phyloP scores from a whole-genome alignment of 2,797 vertebrate genomes.

The Muraenolepis orangiensis region DNA sequence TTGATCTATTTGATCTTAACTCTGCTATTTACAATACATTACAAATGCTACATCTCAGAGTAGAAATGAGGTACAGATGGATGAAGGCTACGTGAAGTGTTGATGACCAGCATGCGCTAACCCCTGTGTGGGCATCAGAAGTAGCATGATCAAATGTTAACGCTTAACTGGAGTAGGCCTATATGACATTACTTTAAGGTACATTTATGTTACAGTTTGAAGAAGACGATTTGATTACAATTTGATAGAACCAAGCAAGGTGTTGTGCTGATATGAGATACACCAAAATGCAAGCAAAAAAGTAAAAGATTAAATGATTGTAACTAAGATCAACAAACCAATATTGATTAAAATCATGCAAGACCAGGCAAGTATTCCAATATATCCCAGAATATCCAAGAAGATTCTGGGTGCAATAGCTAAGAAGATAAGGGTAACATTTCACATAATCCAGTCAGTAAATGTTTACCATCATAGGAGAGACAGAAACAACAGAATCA shows the following conservation, averaged over 20 bases:
- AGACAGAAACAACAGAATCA: neutral
- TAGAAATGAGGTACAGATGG: slow-evolving; percentile 13
- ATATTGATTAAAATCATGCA: neutral
- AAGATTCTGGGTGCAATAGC: neutral
- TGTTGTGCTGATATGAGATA: neutral
- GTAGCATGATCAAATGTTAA: neutral
- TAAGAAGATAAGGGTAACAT: slow-evolving; percentile 2
- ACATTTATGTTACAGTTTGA: neutral
- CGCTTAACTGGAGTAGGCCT: neutral
- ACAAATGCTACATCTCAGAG: slow-evolving; percentile 35
- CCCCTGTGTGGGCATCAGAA: neutral
- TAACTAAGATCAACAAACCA: neutral
- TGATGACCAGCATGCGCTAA: slow-evolving; percentile 40
- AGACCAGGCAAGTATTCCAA: neutral
- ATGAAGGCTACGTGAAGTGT: neutral
- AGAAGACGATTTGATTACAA: neutral
- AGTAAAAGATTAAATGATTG: neutral
- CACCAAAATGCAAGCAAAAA: neutral
- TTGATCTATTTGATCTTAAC: neutral
- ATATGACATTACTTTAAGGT: neutral
- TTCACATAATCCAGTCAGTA: neutral
- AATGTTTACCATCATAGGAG: neutral
- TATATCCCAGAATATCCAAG: neutral
- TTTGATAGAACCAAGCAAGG: neutral
- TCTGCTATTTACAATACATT: slow-evolving; percentile 27